Conservation (phyloP, 1,140 invertebrate species). For the Bombus superbus region DNA sequence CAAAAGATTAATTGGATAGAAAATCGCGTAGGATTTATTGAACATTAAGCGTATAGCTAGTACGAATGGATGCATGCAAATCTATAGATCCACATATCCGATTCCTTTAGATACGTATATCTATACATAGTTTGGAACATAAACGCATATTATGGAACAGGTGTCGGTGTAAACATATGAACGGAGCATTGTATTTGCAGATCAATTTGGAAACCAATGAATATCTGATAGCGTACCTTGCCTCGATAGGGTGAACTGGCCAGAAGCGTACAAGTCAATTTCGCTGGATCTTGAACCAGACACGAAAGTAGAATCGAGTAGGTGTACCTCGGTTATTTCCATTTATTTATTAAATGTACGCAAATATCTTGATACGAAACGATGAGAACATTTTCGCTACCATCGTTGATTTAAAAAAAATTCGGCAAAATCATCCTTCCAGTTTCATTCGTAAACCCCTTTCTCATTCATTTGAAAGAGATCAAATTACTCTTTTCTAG, state of each 20-base stretch:
- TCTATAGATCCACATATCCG: slow-evolving; percentile 38
- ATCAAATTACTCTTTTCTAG: no score
- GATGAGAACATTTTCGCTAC: neutral
- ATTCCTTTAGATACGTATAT: slow-evolving; percentile 23
- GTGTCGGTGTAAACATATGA: slow-evolving; percentile 47
- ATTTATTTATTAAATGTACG: no score
- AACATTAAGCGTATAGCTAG: neutral
- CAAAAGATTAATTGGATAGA: slow-evolving; percentile 17
- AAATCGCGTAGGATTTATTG: slow-evolving; percentile 13
- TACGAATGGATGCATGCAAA: neutral
- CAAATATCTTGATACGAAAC: no score
- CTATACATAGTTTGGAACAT: slow-evolving; percentile 36
- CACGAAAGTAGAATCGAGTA: neutral
- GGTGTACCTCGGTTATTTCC: no score
- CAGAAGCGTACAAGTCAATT: neutral
- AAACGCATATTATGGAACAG: slow-evolving; percentile 58
- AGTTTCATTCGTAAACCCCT: no score
- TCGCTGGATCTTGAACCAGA: neutral
- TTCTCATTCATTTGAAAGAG: no score
- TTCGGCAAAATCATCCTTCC: neutral
- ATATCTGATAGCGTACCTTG: slow-evolving; percentile 34
- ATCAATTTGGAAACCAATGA: slow-evolving; percentile 41
- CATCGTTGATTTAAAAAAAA: neutral
- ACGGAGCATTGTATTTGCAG: slow-evolving; percentile 26
- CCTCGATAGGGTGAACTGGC: no score